phyloP scores from a whole-genome alignment of 1,140 invertebrate genomes.

The Brachionus plicatilis region DNA sequence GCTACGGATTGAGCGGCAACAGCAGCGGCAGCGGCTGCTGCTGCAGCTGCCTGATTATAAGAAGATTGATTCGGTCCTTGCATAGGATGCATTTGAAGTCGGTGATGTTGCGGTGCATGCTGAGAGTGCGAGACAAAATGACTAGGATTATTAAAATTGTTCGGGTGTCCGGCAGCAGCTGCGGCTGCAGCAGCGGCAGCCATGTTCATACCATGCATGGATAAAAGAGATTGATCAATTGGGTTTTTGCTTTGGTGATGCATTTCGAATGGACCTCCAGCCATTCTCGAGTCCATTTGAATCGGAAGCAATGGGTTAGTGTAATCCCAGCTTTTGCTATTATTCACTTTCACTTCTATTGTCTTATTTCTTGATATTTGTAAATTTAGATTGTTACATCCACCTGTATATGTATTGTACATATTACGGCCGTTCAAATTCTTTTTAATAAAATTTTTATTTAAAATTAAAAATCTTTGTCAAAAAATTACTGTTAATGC shows the following conservation, averaged over 20 bases:
- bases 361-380: slow-evolving; percentile 87
- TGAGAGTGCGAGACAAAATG: background rate
- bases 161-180: background rate
- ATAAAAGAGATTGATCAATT: background rate
- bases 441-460: background rate
- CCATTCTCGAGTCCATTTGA: background rate
- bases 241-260: slow-evolving; percentile 8
- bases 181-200: slow-evolving; percentile 8
- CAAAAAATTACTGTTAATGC: slow-evolving; percentile 66
- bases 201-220: slow-evolving; percentile 30
- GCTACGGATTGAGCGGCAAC: slow-evolving; percentile 36
- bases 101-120: background rate
- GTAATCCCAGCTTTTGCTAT: slow-evolving; percentile 97
- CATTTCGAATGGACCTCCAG: background rate
- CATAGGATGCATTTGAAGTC: background rate
- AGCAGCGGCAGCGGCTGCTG: slow-evolving; percentile 24
- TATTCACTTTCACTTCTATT: slow-evolving; percentile 97
- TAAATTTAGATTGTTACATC: slow-evolving; percentile 86
- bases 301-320: slow-evolving; percentile 65
- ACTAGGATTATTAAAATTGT: background rate
- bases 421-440: slow-evolving; percentile 66
- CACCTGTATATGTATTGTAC: slow-evolving; percentile 98
- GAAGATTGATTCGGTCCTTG: slow-evolving; percentile 22
- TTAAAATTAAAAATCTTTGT: background rate
- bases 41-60: background rate